Evolutionary conservation across 2,113 vertebrate species (phyloP).

Genomic region (Phalacrocorax pelagicus): DNA sequence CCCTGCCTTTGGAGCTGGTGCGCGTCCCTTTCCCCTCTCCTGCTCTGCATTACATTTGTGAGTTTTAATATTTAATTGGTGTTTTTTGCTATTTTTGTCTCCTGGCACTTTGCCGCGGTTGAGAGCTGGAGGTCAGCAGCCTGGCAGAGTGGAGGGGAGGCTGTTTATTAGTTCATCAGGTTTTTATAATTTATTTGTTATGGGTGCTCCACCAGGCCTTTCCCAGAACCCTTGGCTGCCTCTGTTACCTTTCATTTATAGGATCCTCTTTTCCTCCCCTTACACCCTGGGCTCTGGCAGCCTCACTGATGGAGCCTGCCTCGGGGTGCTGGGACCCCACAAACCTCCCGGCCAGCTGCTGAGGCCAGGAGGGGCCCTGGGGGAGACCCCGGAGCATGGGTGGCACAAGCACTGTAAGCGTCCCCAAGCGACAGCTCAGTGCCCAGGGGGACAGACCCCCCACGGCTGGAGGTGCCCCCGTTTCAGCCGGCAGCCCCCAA

Average conservation of each 20-base stretch:
- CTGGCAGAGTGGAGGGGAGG: neutral
- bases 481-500: neutral
- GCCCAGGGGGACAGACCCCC: neutral
- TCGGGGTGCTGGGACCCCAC: neutral
- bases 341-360: fast-evolving
- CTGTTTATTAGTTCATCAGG: neutral
- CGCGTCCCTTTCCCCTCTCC: neutral
- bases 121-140: constrained; percentile 11
- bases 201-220: neutral
- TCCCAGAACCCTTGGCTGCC: neutral
- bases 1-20: neutral
- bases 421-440: neutral
- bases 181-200: neutral
- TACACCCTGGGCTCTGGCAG: neutral
- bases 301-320: fast-evolving
- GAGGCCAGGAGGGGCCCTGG: neutral
- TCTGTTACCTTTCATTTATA: neutral
- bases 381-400: neutral
- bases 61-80: constrained; percentile 42
- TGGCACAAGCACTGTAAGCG: fast-evolving
- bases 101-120: neutral
- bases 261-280: neutral
- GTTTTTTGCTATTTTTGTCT: neutral
- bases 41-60: neutral
- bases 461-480: fast-evolving